Evolutionary conservation across 1,140 invertebrate species (phyloP), one percentile per base, ranked within the genome.

Genomic region (Heliconius nattereri): DNA sequence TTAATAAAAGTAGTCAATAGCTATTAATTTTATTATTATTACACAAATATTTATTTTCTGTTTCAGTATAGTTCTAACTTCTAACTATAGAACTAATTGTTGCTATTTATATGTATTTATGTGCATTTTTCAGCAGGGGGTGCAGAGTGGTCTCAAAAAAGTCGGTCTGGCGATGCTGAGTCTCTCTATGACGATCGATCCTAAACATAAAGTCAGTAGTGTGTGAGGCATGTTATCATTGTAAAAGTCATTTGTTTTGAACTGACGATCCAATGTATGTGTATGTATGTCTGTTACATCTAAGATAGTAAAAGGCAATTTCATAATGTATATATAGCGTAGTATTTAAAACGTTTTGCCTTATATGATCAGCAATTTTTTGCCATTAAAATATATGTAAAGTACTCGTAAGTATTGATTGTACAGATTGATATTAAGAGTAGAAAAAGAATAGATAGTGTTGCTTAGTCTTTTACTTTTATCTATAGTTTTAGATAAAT

Each of bases 201-300:
- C 88, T 73, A 92, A 90, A 88, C 88, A 91, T 73, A 92, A 92
- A 94, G 92, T 94, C 87, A 92, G 92, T 93, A 91, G 89, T 79
- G 85, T 79, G 72, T 89, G 85, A 84, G 81, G 85, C 86, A 89
- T 80, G 79, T 20, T 76, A 40, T 16, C 71, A 72, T 72, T 72
- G 71, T 72, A 29, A 60, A 26, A 19, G 20, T 37, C 23, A 72
- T 72, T 37, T 72, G 20, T 72, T 72, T 72, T 72, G 16, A 32
- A 71, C 20, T 71, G 71, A 40, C 35, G 35, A 72, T 72, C 20
- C 71, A 72, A 20, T 66, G 5, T 66, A 29, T 26, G 60, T 66
- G 49, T 57, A 52, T 52, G 49, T 52, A 19, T 52, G 49, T 52
- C 7, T 52, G 1, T 20, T 52, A 52, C 7, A 52, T 52, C 7